Evolutionary conservation across 2,113 vertebrate species (phyloP).

Genomic region (Hemibagrus wyckioides): DNA sequence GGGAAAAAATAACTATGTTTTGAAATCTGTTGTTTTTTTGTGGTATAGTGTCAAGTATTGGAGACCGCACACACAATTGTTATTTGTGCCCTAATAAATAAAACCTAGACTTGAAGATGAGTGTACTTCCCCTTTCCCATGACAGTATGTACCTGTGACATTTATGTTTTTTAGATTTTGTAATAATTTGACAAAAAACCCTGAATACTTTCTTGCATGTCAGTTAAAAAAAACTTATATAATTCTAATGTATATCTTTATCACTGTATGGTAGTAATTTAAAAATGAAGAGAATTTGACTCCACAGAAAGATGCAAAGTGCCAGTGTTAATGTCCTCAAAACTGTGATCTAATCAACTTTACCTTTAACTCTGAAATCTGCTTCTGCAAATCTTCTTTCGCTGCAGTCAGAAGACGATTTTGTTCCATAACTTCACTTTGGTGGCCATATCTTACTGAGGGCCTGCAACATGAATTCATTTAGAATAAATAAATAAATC

Average conservation of each 20-base stretch:
- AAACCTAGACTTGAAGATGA: background rate
- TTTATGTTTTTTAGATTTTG: background rate
- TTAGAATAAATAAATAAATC: background rate
- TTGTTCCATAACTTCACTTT: constrained; percentile 69
- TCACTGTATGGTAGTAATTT: background rate
- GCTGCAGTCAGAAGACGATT: constrained; percentile 63
- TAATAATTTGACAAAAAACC: background rate
- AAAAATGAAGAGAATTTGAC: background rate
- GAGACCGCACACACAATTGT: background rate
- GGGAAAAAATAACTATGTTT: background rate
- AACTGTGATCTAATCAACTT: background rate
- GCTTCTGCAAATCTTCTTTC: constrained; percentile 71
- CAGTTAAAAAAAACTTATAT: background rate
- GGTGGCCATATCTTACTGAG: constrained; percentile 63
- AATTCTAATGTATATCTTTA: background rate
- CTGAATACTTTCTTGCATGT: background rate
- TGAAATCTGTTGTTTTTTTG: background rate
- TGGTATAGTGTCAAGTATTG: background rate
- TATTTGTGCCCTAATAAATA: background rate
- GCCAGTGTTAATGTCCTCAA: background rate
- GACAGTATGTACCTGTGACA: background rate
- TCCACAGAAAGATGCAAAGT: background rate
- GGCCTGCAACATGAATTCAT: constrained; percentile 44
- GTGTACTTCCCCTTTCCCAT: background rate
- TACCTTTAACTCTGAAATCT: constrained; percentile 70